Percentiles rank a stretch among this genome's conserved stretches.
phyloP scores from a whole-genome alignment of 2,888 invertebrate genomes.

The Imbricaverruca yamaguchii region DNA sequence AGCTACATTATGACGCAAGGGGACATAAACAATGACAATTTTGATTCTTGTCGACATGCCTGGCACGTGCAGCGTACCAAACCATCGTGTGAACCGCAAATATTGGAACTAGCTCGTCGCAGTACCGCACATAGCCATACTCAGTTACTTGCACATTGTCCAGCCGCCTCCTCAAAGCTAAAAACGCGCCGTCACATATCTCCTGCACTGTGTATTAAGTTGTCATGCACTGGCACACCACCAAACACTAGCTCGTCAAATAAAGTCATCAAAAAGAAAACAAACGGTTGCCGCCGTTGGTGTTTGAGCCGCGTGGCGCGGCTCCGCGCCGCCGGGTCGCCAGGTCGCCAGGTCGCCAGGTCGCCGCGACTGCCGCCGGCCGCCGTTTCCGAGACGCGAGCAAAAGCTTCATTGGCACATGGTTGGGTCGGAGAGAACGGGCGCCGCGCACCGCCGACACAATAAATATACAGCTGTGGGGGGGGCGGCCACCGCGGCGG shows the following conservation, averaged over 20 bases:
- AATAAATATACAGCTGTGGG: conserved; percentile 1
- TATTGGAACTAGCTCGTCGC: too few species aligned
- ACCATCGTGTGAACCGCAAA: too few species aligned
- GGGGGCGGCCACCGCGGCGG: too few species aligned
- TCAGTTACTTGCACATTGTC: too few species aligned
- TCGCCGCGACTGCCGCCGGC: not conserved
- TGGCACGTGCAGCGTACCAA: too few species aligned
- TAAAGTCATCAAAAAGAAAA: conserved; percentile 21
- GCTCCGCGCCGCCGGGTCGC: not conserved
- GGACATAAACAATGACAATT: too few species aligned
- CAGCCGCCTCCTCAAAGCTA: too few species aligned
- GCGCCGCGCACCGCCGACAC: not conserved
- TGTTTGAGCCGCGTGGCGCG: not conserved
- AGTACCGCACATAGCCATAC: too few species aligned
- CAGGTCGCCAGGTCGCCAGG: not conserved
- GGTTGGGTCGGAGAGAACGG: not conserved
- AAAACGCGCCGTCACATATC: too few species aligned
- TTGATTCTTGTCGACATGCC: too few species aligned
- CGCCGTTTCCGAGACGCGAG: not conserved
- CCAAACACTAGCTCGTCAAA: conserved; percentile 12
- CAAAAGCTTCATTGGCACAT: conserved; percentile 15
- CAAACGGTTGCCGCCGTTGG: not conserved
- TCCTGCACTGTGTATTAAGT: not conserved
- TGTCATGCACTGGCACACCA: not conserved
- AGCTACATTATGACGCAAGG: too few species aligned